phyloP scores from a whole-genome alignment of 2,888 invertebrate species.

The Platycheirus albimanus region DNA sequence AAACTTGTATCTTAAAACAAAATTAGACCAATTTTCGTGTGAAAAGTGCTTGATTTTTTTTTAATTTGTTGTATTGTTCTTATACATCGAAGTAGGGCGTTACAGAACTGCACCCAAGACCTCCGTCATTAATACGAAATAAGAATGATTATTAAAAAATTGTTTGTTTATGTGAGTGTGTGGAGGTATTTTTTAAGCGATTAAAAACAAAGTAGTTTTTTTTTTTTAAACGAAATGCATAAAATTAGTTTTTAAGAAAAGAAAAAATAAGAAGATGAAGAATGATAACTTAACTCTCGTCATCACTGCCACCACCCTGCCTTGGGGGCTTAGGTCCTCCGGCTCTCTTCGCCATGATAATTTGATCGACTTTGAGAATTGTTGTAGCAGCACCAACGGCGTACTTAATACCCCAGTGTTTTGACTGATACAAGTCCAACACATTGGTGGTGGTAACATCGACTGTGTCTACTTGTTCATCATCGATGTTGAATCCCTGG shows the following conservation, averaged over 20 bases:
- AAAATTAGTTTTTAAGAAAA: conserved; percentile 29
- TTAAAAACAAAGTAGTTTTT: conserved; percentile 27
- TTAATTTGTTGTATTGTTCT: conserved; percentile 40
- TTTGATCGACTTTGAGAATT: conserved; percentile 96
- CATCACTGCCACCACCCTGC: conserved; percentile 87
- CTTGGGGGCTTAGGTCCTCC: conserved; percentile 96
- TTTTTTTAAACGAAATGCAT: conserved; percentile 58
- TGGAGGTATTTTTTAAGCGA: conserved; percentile 54
- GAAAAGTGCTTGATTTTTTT: conserved; percentile 10
- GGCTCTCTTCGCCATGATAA: conserved; percentile 98
- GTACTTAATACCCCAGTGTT: conserved; percentile 97
- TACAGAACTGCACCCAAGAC: not conserved
- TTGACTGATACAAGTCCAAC: conserved; percentile 91
- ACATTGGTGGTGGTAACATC: conserved; percentile 91
- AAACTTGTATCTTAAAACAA: too few species aligned
- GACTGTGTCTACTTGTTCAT: conserved; percentile 87
- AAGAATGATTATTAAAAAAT: conserved; percentile 7
- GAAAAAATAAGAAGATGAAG: conserved; percentile 22
- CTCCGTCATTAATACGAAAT: conserved; percentile 43
- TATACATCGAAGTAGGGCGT: conserved; percentile 22
- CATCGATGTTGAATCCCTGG: conserved; percentile 94
- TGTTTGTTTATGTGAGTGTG: conserved; percentile 35
- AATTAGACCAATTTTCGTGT: too few species aligned
- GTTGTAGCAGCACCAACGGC: conserved; percentile 96
- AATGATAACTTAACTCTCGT: conserved; percentile 85